Base-by-base conservation (phyloP, 2,888 invertebrate species). In the Ectobius pallidus region DNA sequence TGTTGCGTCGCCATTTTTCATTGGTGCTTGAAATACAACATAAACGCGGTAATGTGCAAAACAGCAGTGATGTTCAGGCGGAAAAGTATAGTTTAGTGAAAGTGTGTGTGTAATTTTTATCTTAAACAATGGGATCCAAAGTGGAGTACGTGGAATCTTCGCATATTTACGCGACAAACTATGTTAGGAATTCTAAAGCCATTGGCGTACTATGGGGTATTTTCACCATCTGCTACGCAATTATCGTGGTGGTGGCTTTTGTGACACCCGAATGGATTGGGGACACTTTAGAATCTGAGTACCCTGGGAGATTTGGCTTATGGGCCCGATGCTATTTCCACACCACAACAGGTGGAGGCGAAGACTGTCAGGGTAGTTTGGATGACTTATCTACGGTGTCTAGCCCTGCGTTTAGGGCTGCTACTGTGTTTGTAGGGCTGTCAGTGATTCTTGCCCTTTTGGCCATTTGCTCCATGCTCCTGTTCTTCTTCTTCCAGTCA, bases 151-250 rank as follows among this genome's bases (percentile, higher is more conserved):
- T 95, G 80, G 95, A 95, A 84, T 93, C 94, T 78, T 91, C 93
- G 78, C 95, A 95, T 85, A 89, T 95, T 83, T 94, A 95, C 85
- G 94, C 94, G 77, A 93, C 95, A 75, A 94, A 93, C 85, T 95
- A 95, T 82, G 93, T 94, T 78, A 89, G 95, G 78, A 95, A 95
- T 86, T 94, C 94, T 78, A 95, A 94, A 86, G 97, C 97, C 67
- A 95, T 99, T 77, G 97, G 96, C 69, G 97, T 98, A 75, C 88
- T 98, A 78, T 99, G 99, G 99, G 97, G 94, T 76, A 94, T 99
- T 81, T 97, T 99, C 85, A 95, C 96, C 77, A 94, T 98, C 81
- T 97, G 97, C 85, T 97, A 96, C 83, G 95, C 96, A 77, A 96
- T 99, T 81, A 96, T 99, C 81, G 92, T 93, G 80, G 91, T 95